Conservation (phyloP, 2,797 vertebrate species). For the Taeniopygia guttata region DNA sequence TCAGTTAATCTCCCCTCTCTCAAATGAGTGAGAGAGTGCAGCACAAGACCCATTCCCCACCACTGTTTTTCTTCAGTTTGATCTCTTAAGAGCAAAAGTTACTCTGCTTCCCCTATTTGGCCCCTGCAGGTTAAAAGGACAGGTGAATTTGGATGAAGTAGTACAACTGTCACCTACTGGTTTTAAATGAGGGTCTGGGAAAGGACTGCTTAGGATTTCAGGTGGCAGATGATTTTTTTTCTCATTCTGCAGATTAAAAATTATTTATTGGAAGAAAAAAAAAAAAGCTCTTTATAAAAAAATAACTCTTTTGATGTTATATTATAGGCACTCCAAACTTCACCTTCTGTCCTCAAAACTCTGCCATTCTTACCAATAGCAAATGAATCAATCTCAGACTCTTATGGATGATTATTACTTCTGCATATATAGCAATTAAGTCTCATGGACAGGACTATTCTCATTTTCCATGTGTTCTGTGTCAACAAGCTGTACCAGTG, state of each 20-base stretch:
- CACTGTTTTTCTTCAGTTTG: slow-evolving; percentile 33
- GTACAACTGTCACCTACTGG: background rate
- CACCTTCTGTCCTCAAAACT: background rate
- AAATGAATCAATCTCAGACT: background rate
- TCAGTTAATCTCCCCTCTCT: slow-evolving; percentile 12
- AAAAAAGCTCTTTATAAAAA: background rate
- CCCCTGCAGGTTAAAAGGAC: background rate
- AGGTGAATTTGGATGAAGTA: slow-evolving; percentile 41
- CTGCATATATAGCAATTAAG: background rate
- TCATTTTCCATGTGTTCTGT: background rate
- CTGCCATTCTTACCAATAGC: background rate
- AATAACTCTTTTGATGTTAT: background rate
- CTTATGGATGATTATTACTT: slow-evolving; percentile 17
- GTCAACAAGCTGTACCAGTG: background rate
- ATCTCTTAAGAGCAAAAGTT: slow-evolving; percentile 6
- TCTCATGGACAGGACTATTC: background rate
- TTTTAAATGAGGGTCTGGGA: slow-evolving; percentile 12
- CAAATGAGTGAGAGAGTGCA: background rate
- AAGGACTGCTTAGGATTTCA: background rate
- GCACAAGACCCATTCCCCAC: background rate
- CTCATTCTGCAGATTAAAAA: background rate
- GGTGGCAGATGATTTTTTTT: background rate
- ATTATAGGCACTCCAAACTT: background rate
- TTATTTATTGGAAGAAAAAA: background rate
- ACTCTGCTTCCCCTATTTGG: slow-evolving; percentile 15